phyloP scores from a whole-genome alignment of 2,113 vertebrate species.

The Petroica traversi region DNA sequence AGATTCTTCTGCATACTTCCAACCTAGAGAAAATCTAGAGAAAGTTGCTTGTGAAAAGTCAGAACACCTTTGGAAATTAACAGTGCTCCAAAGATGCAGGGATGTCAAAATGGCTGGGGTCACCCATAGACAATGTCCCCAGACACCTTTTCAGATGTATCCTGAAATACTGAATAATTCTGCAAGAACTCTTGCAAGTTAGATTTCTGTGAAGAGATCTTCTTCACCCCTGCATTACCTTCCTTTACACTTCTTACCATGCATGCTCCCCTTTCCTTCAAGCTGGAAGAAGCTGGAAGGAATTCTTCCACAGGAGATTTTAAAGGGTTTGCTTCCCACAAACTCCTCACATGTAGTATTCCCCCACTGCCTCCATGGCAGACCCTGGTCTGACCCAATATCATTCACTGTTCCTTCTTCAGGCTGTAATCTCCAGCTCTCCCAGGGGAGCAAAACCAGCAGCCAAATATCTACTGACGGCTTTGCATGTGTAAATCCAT shows the following conservation, averaged over 20 bases:
- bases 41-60: neutral
- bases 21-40: neutral
- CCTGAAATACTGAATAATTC: neutral
- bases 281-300: neutral
- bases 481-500: slow-evolving; percentile 35
- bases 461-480: neutral
- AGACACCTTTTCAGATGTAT: neutral
- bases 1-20: neutral
- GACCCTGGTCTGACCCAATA: neutral
- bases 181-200: neutral
- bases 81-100: neutral
- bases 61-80: neutral
- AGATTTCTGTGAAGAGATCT: neutral
- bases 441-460: neutral
- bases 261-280: neutral
- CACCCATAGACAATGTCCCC: neutral
- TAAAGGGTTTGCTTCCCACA: neutral
- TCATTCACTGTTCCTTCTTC: neutral
- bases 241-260: neutral
- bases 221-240: neutral
- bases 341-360: neutral
- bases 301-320: neutral
- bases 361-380: neutral
- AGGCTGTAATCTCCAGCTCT: neutral
- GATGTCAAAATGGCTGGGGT: neutral